Percentiles rank a stretch among this genome's conserved stretches.
These are phyloP conservation scores for Babyrousa celebensis DNA, from an alignment of 2,797 vertebrate genomes.

Conservation along the genomic window DNA sequence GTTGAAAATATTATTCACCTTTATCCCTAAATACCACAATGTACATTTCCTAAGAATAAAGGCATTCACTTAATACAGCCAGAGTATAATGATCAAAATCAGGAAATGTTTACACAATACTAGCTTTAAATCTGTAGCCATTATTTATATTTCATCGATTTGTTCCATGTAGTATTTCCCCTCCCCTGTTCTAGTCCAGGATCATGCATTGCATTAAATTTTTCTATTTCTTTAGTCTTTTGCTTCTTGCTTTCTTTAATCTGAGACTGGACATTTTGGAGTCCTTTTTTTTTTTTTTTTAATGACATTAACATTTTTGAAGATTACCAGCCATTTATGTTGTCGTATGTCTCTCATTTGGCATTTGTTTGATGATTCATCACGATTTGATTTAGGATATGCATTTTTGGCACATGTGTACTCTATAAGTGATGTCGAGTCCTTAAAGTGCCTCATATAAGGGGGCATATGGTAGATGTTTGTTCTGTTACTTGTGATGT, in stretches of 20 bases:
- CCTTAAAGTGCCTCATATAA: neutral
- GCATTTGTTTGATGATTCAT: constrained; percentile 38
- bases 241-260: constrained; percentile 15
- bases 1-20: neutral
- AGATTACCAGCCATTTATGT: constrained; percentile 45
- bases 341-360: neutral
- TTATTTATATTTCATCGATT: neutral
- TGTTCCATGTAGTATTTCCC: neutral
- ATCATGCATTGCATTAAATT: neutral
- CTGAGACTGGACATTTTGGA: neutral
- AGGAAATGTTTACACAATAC: neutral
- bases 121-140: constrained; percentile 11
- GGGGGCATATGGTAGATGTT: neutral
- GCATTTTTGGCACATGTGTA: neutral
- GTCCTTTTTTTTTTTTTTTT: neutral
- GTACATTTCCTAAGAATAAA: constrained; percentile 36
- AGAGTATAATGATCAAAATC: neutral
- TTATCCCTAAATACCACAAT: neutral
- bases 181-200: neutral
- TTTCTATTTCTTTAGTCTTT: constrained; percentile 5
- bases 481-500: neutral
- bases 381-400: neutral
- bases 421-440: neutral
- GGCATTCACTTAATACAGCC: neutral
- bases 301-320: constrained; percentile 12